Evolutionary conservation across 2,888 invertebrate species (phyloP).

Genomic region (Nomada ruficornis): DNA sequence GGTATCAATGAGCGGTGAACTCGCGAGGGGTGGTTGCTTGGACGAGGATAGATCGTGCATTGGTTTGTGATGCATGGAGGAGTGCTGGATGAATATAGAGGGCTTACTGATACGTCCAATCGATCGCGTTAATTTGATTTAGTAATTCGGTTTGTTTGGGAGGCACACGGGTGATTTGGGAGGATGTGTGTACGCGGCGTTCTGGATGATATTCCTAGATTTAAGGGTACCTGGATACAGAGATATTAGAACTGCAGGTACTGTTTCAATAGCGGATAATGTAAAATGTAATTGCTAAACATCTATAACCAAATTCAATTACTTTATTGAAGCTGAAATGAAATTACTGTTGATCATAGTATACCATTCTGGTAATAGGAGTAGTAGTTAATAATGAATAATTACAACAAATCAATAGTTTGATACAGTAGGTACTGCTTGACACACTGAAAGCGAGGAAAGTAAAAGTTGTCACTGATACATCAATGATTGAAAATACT

Average conservation of each 20-base stretch:
- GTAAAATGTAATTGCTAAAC: background rate
- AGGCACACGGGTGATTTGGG: constrained; percentile 11
- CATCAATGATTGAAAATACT: too few species aligned
- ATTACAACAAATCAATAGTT: too few species aligned
- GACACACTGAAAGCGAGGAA: too few species aligned
- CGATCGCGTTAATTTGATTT: constrained; percentile 36
- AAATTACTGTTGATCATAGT: too few species aligned
- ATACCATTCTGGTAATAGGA: too few species aligned
- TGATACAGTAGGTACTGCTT: too few species aligned
- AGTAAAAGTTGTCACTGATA: too few species aligned
- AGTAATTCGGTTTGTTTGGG: constrained; percentile 33
- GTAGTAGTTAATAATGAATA: too few species aligned
- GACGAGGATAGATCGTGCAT: background rate
- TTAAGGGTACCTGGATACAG: background rate
- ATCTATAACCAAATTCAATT: too few species aligned
- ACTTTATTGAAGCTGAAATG: too few species aligned
- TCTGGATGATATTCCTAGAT: background rate
- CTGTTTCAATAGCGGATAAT: background rate
- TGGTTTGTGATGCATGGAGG: background rate
- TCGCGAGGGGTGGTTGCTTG: background rate
- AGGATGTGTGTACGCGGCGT: background rate
- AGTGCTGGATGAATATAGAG: background rate
- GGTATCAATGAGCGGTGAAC: background rate
- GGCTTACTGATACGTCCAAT: constrained; percentile 15
- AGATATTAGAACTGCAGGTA: background rate